Evolutionary conservation across 2,888 invertebrate species (phyloP).

Genomic region (Zele albiditarsus): DNA sequence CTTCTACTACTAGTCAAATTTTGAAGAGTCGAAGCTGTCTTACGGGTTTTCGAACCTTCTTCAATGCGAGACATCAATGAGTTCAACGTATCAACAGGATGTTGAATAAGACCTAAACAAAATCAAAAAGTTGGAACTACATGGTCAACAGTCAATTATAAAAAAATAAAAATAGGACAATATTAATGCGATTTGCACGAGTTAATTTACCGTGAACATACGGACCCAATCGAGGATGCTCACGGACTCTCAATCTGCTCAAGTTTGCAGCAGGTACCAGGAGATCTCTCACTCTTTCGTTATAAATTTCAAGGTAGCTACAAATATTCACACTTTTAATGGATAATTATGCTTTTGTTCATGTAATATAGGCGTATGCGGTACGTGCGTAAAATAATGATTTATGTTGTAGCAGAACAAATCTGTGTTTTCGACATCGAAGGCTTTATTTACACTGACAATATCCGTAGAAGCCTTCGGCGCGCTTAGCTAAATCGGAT

Average conservation of each 20-base stretch:
- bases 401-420: conserved; percentile 26
- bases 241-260: conserved; percentile 80
- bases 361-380: conserved; percentile 3
- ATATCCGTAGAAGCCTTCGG: conserved; percentile 47
- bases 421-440: conserved; percentile 50
- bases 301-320: conserved; percentile 76
- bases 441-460: conserved; percentile 42
- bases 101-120: conserved; percentile 78
- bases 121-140: background rate
- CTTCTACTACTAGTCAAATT: conserved; percentile 83
- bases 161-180: background rate
- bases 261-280: conserved; percentile 71
- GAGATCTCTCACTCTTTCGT: conserved; percentile 83
- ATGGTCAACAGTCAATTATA: background rate
- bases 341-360: background rate
- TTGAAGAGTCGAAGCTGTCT: conserved; percentile 82
- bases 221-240: conserved; percentile 85
- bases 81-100: conserved; percentile 76
- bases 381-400: conserved; percentile 52
- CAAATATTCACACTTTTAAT: conserved; percentile 41
- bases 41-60: conserved; percentile 78
- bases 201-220: conserved; percentile 82
- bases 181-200: background rate
- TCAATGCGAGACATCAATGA: conserved; percentile 77
- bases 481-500: conserved; percentile 55